These are phyloP conservation scores for Quadriops clusia DNA, from an alignment of 2,888 invertebrate genomes.

Conservation along the genomic window DNA sequence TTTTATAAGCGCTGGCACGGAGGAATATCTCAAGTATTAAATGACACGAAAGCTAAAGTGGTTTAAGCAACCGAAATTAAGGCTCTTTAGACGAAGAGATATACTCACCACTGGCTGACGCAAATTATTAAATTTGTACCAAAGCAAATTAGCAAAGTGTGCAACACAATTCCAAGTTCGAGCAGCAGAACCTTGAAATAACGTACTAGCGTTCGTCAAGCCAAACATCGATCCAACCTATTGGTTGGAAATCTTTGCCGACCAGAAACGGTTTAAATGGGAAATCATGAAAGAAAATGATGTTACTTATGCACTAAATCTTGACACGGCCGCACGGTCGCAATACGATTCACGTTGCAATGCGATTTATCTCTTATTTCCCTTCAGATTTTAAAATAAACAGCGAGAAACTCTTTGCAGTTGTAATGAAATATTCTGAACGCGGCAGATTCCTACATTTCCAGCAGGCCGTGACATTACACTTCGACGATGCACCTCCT, in stretches of 20 bases:
- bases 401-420: too few species aligned
- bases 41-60: too few species aligned
- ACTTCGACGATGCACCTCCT: too few species aligned
- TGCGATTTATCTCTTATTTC: too few species aligned
- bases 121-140: conserved; percentile 44
- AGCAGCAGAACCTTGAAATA: conserved; percentile 56
- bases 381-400: too few species aligned
- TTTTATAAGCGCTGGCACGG: too few species aligned
- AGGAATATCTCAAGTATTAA: too few species aligned
- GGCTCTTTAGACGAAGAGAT: neutral
- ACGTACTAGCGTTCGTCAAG: conserved; percentile 50
- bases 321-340: neutral
- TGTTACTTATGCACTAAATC: neutral
- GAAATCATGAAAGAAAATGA: conserved; percentile 23
- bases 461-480: too few species aligned
- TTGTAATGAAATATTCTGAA: too few species aligned
- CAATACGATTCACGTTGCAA: neutral
- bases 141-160: conserved; percentile 47
- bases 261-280: conserved; percentile 15
- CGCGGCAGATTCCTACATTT: too few species aligned
- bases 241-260: conserved; percentile 27
- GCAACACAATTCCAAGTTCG: conserved; percentile 58
- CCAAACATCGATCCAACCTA: conserved; percentile 58
- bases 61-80: conserved; percentile 5
- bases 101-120: conserved; percentile 32